Evolutionary conservation across 2,113 vertebrate species (phyloP).

Genomic region (Trochalopteron elliotii): DNA sequence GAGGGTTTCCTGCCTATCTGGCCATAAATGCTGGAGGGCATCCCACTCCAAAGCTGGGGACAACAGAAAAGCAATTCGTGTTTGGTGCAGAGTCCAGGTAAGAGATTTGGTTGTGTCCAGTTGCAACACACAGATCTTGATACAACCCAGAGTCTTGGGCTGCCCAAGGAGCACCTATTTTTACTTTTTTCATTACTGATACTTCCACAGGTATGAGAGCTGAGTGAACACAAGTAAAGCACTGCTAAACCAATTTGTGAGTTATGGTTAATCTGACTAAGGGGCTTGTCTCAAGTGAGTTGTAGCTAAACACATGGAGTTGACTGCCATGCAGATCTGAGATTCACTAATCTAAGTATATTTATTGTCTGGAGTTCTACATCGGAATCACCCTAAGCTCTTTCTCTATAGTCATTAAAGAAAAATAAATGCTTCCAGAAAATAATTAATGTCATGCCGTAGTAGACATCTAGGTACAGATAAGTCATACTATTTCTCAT

Average conservation of each 20-base stretch:
- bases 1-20: neutral
- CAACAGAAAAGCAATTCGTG: neutral
- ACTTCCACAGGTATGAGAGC: neutral
- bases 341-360: neutral
- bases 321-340: neutral
- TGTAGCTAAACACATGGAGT: neutral
- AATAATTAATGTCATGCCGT: neutral
- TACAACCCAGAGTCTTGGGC: neutral
- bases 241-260: neutral
- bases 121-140: neutral
- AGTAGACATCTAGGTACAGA: neutral
- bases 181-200: neutral
- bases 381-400: neutral
- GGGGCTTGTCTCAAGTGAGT: neutral
- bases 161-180: neutral
- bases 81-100: neutral
- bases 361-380: neutral
- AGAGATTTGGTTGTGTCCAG: neutral
- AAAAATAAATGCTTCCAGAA: neutral
- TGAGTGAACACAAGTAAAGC: neutral
- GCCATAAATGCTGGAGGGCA: fast-evolving
- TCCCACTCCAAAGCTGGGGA: neutral
- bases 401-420: neutral
- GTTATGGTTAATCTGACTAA: neutral
- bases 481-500: neutral